A percentile compares a stretch with the other conserved stretches of the same genome.
These are phyloP conservation scores for Colostygia pectinataria DNA, from an alignment of 2,888 invertebrate genomes.

Conservation along the genomic window DNA sequence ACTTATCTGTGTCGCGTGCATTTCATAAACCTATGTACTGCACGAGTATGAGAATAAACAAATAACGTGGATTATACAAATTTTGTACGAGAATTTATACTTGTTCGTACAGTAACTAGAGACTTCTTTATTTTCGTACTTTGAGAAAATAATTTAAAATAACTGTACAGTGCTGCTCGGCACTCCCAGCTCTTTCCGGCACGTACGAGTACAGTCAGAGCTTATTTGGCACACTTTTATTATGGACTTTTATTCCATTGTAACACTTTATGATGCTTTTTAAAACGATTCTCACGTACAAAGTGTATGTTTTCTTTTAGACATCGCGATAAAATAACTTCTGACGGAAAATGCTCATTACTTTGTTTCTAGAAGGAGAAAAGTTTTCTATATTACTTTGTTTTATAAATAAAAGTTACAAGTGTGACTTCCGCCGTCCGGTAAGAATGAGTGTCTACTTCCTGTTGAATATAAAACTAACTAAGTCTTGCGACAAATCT, in stretches of 20 bases:
- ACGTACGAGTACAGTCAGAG: constrained; percentile 5
- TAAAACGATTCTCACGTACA: constrained; percentile 27
- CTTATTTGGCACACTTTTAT: constrained; percentile 13
- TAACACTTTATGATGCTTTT: constrained; percentile 21
- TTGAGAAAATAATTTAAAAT: neutral
- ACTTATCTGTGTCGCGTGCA: constrained; percentile 6
- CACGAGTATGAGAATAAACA: no score
- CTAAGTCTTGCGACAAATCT: neutral
- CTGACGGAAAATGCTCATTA: constrained; percentile 19
- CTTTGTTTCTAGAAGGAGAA: constrained; percentile 5
- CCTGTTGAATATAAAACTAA: neutral
- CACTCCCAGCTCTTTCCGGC: constrained; percentile 5
- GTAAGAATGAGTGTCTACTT: neutral
- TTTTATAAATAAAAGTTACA: neutral
- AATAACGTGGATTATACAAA: no score
- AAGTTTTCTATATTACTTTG: neutral
- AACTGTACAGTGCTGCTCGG: neutral
- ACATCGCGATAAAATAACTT: constrained; percentile 13
- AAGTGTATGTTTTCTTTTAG: constrained; percentile 17
- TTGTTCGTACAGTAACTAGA: no score
- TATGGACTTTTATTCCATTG: constrained; percentile 21
- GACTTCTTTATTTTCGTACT: neutral
- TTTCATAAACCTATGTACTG: no score
- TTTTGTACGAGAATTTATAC: no score
- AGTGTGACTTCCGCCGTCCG: constrained; percentile 3